Conservation (phyloP, 2,797 vertebrate genomes). For the Botia almorhae region DNA sequence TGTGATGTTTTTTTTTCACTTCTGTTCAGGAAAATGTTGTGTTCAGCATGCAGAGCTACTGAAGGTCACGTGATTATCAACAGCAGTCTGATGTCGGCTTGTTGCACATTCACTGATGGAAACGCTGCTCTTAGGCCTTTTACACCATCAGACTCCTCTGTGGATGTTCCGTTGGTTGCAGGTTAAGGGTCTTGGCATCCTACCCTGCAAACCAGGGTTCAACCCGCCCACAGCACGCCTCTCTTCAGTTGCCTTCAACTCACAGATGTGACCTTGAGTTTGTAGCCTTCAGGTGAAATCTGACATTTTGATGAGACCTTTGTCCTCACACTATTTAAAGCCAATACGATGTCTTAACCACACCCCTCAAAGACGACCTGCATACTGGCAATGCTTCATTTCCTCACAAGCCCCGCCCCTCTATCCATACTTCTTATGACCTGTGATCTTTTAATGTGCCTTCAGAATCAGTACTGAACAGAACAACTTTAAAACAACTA, state of each 20-base stretch:
- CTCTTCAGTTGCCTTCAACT: constrained; percentile 86
- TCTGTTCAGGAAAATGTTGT: not conserved
- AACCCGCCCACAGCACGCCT: constrained; percentile 64
- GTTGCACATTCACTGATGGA: not conserved
- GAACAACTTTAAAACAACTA: constrained; percentile 69
- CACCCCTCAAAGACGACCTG: constrained; percentile 42
- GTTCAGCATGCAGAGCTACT: constrained; percentile 17
- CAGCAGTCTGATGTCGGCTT: not conserved
- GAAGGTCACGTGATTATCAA: not conserved
- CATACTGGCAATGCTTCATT: constrained; percentile 51
- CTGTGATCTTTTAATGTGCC: constrained; percentile 88
- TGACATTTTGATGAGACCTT: not conserved
- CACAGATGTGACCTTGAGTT: constrained; percentile 74
- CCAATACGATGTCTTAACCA: constrained; percentile 74
- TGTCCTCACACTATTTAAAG: constrained; percentile 37
- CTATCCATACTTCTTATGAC: constrained; percentile 64
- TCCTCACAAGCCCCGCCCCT: constrained; percentile 54
- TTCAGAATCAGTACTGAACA: constrained; percentile 85
- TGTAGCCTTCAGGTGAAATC: constrained; percentile 54
- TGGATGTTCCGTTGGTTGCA: constrained; percentile 49
- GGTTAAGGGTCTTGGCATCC: constrained; percentile 46
- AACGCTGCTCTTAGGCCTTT: constrained; percentile 78
- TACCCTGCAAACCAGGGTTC: constrained; percentile 53
- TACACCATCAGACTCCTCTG: constrained; percentile 27
- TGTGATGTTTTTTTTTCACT: not conserved